phyloP scores from a whole-genome alignment of 2,888 invertebrate genomes.

The Belgica antarctica region DNA sequence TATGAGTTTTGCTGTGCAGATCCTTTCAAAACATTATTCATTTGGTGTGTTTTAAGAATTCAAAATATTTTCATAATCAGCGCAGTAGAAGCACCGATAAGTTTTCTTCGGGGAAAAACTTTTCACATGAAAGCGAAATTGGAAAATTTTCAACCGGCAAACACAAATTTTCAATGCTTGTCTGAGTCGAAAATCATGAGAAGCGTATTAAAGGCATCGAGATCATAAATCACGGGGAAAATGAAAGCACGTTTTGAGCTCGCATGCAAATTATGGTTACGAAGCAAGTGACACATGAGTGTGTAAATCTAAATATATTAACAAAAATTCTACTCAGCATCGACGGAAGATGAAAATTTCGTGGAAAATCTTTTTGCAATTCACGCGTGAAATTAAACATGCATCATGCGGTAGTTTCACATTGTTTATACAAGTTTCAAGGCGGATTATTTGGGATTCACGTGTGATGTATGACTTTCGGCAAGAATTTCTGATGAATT shows the following conservation, averaged over 20 bases:
- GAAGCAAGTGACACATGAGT: conserved; percentile 22
- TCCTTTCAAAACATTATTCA: not conserved
- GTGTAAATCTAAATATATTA: conserved; percentile 22
- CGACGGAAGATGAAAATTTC: not conserved
- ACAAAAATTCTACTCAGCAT: conserved; percentile 3
- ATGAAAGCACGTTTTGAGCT: conserved; percentile 39
- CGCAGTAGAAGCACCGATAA: not conserved
- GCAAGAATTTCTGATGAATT: not conserved
- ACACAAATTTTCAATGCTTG: conserved; percentile 21
- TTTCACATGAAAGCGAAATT: not conserved
- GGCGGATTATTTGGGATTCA: not conserved
- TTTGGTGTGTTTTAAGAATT: not conserved
- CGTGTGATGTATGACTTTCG: not conserved
- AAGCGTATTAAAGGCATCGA: conserved; percentile 16
- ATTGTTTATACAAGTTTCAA: not conserved
- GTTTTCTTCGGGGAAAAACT: not conserved
- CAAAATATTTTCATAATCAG: not conserved
- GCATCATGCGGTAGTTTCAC: conserved; percentile 17
- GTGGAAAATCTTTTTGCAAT: conserved; percentile 22
- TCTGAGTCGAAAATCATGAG: not conserved
- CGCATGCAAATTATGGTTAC: conserved; percentile 38
- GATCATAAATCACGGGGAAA: conserved; percentile 40
- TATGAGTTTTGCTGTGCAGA: not conserved
- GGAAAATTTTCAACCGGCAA: not conserved
- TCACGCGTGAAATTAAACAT: conserved; percentile 43